Conservation (phyloP, 2,888 invertebrate genomes). For the Drosophila neonasuta region DNA sequence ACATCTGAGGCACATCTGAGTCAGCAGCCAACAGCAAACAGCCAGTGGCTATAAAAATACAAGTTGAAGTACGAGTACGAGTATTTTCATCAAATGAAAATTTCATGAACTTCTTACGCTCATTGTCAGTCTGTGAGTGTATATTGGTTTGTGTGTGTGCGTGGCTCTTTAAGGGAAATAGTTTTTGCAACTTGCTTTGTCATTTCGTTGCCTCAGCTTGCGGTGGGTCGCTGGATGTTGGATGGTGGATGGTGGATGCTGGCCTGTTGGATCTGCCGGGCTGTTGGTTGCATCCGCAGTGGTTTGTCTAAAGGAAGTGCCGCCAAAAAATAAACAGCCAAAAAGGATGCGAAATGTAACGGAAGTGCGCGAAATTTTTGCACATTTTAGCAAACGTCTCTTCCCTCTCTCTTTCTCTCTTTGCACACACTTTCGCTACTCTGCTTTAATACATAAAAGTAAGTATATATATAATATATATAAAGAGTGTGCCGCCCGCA, state of each 20-base stretch:
- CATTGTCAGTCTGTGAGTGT: neutral
- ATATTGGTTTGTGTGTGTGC: neutral
- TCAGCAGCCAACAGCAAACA: slow-evolving; percentile 12
- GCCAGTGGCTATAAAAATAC: slow-evolving; percentile 27
- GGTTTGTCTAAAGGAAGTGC: slow-evolving; percentile 70
- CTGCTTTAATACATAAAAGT: neutral
- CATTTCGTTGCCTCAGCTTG: slow-evolving; percentile 50
- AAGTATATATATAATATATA: neutral
- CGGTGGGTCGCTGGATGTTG: slow-evolving; percentile 5
- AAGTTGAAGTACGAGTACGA: slow-evolving; percentile 24
- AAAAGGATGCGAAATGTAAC: slow-evolving; percentile 71
- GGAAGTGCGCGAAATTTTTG: slow-evolving; percentile 72
- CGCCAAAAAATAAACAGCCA: slow-evolving; percentile 64
- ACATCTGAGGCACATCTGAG: slow-evolving; percentile 35
- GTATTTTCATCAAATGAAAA: slow-evolving; percentile 56
- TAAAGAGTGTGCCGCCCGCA: slow-evolving; percentile 6
- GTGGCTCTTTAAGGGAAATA: slow-evolving; percentile 47
- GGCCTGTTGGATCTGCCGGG: slow-evolving; percentile 7
- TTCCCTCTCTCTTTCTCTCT: neutral
- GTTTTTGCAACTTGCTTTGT: slow-evolving; percentile 62
- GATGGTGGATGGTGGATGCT: neutral
- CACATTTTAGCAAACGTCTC: slow-evolving; percentile 56
- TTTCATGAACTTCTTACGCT: slow-evolving; percentile 52
- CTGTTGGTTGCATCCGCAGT: slow-evolving; percentile 57
- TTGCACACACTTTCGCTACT: neutral